Conservation (phyloP, 1,140 invertebrate species). For the Macrosteles quadrilineatus region DNA sequence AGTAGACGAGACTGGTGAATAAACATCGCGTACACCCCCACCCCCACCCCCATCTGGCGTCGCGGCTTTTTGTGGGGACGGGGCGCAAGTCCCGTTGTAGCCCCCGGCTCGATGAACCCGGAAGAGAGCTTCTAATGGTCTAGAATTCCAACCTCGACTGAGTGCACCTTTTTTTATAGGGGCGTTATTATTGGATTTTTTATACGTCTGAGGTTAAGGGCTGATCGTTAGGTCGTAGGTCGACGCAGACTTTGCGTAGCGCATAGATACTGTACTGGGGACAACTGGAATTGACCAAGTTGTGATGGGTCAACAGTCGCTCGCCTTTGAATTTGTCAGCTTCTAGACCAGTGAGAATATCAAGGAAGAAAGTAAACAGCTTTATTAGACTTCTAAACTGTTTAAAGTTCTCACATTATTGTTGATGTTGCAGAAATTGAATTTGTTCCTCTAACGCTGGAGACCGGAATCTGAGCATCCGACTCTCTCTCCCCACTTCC, state of each 20-base stretch:
- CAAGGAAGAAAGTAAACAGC: too few relatives aligned
- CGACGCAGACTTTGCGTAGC: neutral
- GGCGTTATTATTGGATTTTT: slow-evolving; percentile 23
- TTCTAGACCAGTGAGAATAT: too few relatives aligned
- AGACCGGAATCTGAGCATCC: too few relatives aligned
- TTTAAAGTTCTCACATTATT: too few relatives aligned
- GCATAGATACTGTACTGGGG: too few relatives aligned
- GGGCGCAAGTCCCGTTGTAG: slow-evolving; percentile 24
- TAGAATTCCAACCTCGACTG: slow-evolving; percentile 20
- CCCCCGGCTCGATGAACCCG: slow-evolving; percentile 23
- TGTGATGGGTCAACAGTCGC: too few relatives aligned
- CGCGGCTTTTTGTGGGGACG: slow-evolving; percentile 2
- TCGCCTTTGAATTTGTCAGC: too few relatives aligned
- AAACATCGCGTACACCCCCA: neutral
- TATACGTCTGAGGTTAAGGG: slow-evolving; percentile 18
- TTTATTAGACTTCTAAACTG: too few relatives aligned
- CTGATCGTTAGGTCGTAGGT: neutral
- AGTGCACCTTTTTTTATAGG: slow-evolving; percentile 20
- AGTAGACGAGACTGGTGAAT: neutral
- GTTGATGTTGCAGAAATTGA: too few relatives aligned
- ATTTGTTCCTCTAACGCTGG: too few relatives aligned
- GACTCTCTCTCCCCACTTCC: too few relatives aligned
- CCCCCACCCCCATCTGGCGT: neutral
- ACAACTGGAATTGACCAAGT: too few relatives aligned
- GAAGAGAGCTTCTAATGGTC: slow-evolving; percentile 22